Evolutionary conservation across 2,888 invertebrate genomes (phyloP).

Genomic region (Griposia aprilina): DNA sequence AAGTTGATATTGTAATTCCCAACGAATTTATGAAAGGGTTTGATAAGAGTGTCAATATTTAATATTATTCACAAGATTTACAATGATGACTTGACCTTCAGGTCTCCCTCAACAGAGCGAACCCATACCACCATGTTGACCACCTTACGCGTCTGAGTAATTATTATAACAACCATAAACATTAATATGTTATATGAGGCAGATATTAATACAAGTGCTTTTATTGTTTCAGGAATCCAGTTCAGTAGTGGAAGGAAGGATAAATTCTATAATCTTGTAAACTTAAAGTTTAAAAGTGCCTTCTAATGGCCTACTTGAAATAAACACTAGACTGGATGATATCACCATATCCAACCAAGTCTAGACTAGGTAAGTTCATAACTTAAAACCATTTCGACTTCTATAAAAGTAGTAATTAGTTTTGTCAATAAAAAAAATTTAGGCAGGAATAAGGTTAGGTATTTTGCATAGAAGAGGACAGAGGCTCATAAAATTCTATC

Average conservation of each 20-base stretch:
- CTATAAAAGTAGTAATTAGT: not conserved
- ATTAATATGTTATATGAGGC: fast-evolving
- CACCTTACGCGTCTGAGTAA: constrained; percentile 77
- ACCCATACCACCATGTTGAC: constrained; percentile 85
- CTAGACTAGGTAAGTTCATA: not conserved
- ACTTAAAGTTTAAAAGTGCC: not conserved
- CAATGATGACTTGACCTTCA: constrained; percentile 77
- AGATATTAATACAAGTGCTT: not conserved
- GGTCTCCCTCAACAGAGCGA: constrained; percentile 89
- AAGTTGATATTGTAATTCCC: not conserved
- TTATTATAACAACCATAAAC: not conserved
- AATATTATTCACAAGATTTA: not conserved
- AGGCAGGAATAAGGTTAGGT: not conserved
- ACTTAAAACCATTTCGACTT: not conserved
- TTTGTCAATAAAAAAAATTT: not conserved
- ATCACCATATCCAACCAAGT: not conserved
- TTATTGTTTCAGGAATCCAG: constrained; percentile 18
- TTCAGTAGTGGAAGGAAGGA: not conserved
- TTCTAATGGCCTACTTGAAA: not conserved
- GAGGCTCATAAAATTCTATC: not conserved
- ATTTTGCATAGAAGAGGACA: not conserved
- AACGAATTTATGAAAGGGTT: not conserved
- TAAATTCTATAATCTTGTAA: not conserved
- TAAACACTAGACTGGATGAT: not conserved
- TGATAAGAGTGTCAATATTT: not conserved